Percentiles rank a stretch among this genome's conserved stretches.
These are phyloP conservation scores for Spodoptera exigua DNA, from an alignment of 2,888 invertebrate species.

Conservation along the genomic window DNA sequence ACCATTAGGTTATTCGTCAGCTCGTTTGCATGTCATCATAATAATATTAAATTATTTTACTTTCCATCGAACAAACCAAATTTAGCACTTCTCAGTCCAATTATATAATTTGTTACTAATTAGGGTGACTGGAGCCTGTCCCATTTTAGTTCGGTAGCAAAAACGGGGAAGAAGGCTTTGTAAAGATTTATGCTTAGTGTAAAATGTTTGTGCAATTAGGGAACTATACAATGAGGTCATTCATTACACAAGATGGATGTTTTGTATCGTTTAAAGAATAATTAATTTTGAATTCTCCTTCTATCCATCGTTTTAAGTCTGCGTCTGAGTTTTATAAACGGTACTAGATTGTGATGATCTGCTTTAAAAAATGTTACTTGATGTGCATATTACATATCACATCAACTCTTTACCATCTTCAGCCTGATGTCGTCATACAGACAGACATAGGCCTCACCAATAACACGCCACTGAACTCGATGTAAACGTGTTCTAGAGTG, in stretches of 20 bases:
- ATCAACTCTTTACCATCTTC: too few species aligned
- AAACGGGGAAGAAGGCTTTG: constrained; percentile 40
- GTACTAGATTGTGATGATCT: too few species aligned
- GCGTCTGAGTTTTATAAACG: too few species aligned
- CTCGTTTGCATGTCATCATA: too few species aligned
- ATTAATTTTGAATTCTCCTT: background rate
- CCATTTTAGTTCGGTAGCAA: constrained; percentile 40
- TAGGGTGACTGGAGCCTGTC: constrained; percentile 38
- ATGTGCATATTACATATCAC: too few species aligned
- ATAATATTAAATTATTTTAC: background rate
- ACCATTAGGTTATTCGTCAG: too few species aligned
- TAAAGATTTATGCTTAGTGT: constrained; percentile 37
- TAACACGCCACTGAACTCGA: too few species aligned
- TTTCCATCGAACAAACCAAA: constrained; percentile 3
- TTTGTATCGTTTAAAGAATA: constrained; percentile 19
- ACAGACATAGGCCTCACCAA: too few species aligned
- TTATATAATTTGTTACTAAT: constrained; percentile 48
- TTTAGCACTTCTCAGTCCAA: constrained; percentile 16
- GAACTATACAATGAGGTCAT: constrained; percentile 37
- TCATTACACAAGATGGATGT: constrained; percentile 17
- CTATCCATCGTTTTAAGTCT: too few species aligned
- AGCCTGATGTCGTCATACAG: too few species aligned
- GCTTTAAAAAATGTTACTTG: too few species aligned
- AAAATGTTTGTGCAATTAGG: constrained; percentile 39
- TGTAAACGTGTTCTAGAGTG: too few species aligned